Base-by-base conservation (phyloP, 2,113 vertebrate genomes). In the Mormyrus lacerda region DNA sequence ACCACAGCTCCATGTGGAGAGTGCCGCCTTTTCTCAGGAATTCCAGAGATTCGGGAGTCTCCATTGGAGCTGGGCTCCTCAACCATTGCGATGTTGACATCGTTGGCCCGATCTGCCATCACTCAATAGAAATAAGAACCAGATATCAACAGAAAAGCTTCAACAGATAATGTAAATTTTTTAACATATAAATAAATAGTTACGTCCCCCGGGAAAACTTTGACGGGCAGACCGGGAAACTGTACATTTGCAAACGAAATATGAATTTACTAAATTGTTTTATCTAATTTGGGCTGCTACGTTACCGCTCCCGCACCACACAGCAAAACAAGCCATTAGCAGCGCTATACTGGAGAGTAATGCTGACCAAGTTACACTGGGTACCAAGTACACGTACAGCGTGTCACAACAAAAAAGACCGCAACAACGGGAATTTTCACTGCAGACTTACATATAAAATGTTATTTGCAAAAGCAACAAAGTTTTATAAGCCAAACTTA, bases 1-100 rank as follows among this genome's bases (percentile, higher is more conserved):
- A 96, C 94, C 0, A 91, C 94, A 89, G 95, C 93, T 11, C 95
- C 95, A 2, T 61, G 42, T 0, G 17, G 82, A 89, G 79, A 92
- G 73, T 83, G 58, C 11, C 39, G 51, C 15, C 86, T 7, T n/a
- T 58, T 24, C 0, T 85, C 21, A 51, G 85, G 44, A 90, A 53
- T 21, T 87, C 76, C 92, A 92, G 87, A 4, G 24, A 21, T 44
- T 87, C 35, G 13, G 8, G 69, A 58, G 50, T 42, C 87, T 53
- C 42, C 53, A 2, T 84, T 44, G 10, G 87, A 76, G 19, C 82
- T 47, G 4, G 31, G 0, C 10, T 42, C 47, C 0, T 39, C 15
- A 1, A 13, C 69, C 88, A 73, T 94, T 19, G 90, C 91, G 0
- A 95, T 89, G 91, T 92, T 94, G 73, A 95, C 47, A 89, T 95